Evolutionary conservation across 2,888 invertebrate genomes (phyloP).

Genomic region (Phaonia tiefii): DNA sequence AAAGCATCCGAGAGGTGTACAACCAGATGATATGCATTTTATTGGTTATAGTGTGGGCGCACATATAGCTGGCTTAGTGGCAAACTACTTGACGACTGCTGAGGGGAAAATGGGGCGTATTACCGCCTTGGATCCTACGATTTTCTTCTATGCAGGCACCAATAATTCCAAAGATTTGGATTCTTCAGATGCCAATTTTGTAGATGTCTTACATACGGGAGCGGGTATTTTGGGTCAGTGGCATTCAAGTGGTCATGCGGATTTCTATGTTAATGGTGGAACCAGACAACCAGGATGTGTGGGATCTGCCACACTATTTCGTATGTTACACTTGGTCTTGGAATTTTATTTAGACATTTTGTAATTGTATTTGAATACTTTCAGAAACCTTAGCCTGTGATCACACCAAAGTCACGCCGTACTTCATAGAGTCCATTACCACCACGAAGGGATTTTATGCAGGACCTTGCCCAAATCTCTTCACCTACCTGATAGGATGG

Average conservation of each 20-base stretch:
- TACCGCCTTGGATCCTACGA: constrained; percentile 92
- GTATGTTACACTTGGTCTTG: too few species aligned
- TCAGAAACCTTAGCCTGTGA: constrained; percentile 93
- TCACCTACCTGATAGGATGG: constrained; percentile 92
- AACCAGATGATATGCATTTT: constrained; percentile 88
- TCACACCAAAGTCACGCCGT: constrained; percentile 94
- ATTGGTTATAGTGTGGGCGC: constrained; percentile 94
- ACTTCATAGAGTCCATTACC: constrained; percentile 93
- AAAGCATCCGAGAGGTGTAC: constrained; percentile 88
- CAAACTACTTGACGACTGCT: constrained; percentile 85
- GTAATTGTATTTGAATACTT: not conserved
- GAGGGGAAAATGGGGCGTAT: constrained; percentile 91
- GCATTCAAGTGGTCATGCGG: constrained; percentile 94
- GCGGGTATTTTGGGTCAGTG: constrained; percentile 94
- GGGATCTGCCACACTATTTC: constrained; percentile 89
- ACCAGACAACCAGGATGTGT: constrained; percentile 94
- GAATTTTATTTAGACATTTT: not conserved
- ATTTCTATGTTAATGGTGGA: constrained; percentile 93
- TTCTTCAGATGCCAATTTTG: constrained; percentile 90
- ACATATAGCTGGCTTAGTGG: constrained; percentile 91
- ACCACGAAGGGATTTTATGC: constrained; percentile 91
- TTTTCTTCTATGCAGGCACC: constrained; percentile 91
- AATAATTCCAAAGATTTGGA: constrained; percentile 91
- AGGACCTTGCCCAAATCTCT: constrained; percentile 89
- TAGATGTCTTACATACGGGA: constrained; percentile 91